Evolutionary conservation across 2,797 vertebrate genomes (phyloP), one percentile per base, ranked within the genome.

Genomic region (Taenioides sp.): DNA sequence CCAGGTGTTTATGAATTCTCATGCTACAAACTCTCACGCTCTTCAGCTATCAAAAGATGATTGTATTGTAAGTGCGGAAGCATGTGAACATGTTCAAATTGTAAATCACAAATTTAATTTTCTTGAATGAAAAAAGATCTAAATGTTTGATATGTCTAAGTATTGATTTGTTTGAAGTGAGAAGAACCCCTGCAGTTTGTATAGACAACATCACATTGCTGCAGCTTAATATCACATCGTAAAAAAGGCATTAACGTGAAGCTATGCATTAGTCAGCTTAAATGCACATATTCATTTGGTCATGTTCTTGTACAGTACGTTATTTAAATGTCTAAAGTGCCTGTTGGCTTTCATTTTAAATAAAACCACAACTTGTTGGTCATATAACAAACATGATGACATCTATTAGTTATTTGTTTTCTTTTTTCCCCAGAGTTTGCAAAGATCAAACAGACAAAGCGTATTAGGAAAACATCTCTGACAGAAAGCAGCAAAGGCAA

Each of bases 401-500:
- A n/a, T 54, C 65, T 67, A 49, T 49, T 0, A 58, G 0, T 27
- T 55, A 6, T 58, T 11, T 57, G 2, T 49, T 34, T 49, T 40
- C 17, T 63, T 50, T 64, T 68, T 50, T 37, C 34, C 34, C 61
- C 61, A 71, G 71, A 76, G 37, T 69, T 64, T 66, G 52, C 1
- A 59, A 47, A 52, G 43, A 69, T 1, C 71, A 50, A 43, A 57
- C 60, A 69, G 75, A 74, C 73, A 60, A 27, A 68, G 64, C 69
- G 37, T 20, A 74, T 80, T 43, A 37, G 40, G 49, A 17, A 74
- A 69, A 73, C 73, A 60, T 59, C 52, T 59, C 63, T 34, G 78
- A 81, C 62, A 75, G 58, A 74, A 58, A 80, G 64, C 80, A 75
- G 77, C 4, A 23, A 70, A 1, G 43, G 23, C 58, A 69, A 81